phyloP scores from a whole-genome alignment of 1,140 invertebrate genomes.

The Laupala kohalensis region DNA sequence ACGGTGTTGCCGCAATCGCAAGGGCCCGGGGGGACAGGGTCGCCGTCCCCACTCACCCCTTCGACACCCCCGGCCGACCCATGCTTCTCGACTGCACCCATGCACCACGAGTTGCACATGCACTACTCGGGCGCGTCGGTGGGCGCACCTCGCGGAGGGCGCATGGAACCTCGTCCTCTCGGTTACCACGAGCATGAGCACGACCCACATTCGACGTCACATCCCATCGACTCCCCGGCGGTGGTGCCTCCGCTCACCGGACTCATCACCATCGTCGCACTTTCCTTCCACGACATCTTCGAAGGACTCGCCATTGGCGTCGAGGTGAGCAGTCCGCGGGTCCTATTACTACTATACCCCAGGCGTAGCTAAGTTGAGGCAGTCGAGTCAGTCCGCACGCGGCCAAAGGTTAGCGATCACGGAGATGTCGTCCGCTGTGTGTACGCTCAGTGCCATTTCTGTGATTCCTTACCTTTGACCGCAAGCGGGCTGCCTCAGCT shows the following conservation, averaged over 20 bases:
- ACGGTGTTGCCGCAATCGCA: too few relatives aligned
- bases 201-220: background rate
- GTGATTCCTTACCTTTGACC: too few relatives aligned
- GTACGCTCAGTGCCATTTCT: too few relatives aligned
- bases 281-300: slow-evolving; percentile 39
- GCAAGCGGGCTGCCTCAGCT: too few relatives aligned
- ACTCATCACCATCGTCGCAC: slow-evolving; percentile 32
- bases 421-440: too few relatives aligned
- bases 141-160: background rate
- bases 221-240: background rate
- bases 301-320: slow-evolving; percentile 29
- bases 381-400: too few relatives aligned
- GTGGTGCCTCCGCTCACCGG: slow-evolving; percentile 5
- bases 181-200: background rate
- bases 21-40: background rate
- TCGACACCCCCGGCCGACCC: too few relatives aligned
- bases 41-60: too few relatives aligned
- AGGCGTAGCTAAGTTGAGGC: too few relatives aligned
- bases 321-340: slow-evolving; percentile 1
- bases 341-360: too few relatives aligned
- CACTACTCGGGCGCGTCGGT: background rate
- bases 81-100: background rate
- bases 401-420: too few relatives aligned
- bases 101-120: background rate
- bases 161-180: background rate